Evolutionary conservation across 2,888 invertebrate genomes (phyloP).

Genomic region (Chorisops tibialis): DNA sequence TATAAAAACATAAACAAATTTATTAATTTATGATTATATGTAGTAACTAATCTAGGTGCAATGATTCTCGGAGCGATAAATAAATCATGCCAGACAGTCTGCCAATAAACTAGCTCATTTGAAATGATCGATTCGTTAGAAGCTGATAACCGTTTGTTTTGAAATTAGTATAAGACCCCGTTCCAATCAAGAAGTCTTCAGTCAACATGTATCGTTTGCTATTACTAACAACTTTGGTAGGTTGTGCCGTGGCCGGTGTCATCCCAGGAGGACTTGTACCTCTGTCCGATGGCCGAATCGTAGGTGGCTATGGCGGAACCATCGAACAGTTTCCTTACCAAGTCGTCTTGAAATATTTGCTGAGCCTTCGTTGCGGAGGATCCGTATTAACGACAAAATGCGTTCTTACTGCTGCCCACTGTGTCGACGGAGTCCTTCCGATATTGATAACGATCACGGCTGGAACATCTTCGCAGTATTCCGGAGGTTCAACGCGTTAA

Average conservation of each 20-base stretch:
- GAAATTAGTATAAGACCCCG: no score
- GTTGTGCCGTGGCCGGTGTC: slow-evolving; percentile 38
- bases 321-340: slow-evolving; percentile 42
- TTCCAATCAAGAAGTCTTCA: no score
- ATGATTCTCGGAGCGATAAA: no score
- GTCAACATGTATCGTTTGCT: no score
- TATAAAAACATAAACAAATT: no score
- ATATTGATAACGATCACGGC: slow-evolving; percentile 50
- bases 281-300: no score
- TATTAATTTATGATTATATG: no score
- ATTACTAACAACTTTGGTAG: slow-evolving; percentile 34
- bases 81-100: no score
- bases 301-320: slow-evolving; percentile 39
- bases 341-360: slow-evolving; percentile 44
- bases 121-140: no score
- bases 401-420: slow-evolving; percentile 61
- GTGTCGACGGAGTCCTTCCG: slow-evolving; percentile 45
- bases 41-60: no score
- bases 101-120: no score
- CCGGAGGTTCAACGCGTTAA: slow-evolving; percentile 39
- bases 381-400: slow-evolving; percentile 52
- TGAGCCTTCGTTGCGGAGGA: slow-evolving; percentile 58
- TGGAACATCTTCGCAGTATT: slow-evolving; percentile 53
- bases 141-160: no score
- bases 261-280: slow-evolving; percentile 27